Conservation (phyloP, 2,113 vertebrate species). For the Vireo altiloquus region DNA sequence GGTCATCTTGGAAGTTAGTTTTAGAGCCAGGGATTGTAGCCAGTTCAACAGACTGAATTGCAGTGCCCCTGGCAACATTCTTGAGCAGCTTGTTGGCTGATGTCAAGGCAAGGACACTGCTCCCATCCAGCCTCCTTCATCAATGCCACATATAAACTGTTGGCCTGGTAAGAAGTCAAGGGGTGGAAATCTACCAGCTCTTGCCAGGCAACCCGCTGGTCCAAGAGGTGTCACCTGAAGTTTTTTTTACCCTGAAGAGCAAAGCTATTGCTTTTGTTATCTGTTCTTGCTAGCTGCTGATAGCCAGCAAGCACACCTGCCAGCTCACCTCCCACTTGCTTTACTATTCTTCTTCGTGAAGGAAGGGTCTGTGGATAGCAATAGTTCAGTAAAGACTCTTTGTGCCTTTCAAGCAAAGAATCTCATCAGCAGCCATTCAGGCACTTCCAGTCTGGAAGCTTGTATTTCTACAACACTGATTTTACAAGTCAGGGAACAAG, state of each 20-base stretch:
- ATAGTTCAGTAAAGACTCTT: not conserved
- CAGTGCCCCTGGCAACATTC: not conserved
- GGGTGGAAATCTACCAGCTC: not conserved
- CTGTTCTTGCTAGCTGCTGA: not conserved
- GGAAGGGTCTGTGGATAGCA: not conserved
- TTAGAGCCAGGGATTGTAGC: not conserved
- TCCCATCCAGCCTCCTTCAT: not conserved
- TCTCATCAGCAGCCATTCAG: not conserved
- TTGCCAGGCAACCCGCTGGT: not conserved
- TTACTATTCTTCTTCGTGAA: not conserved
- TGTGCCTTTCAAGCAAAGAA: not conserved
- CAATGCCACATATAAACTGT: not conserved
- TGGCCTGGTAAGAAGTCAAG: not conserved
- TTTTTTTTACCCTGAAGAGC: not conserved
- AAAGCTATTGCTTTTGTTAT: not conserved
- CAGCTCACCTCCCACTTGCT: not conserved
- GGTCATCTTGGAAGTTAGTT: not conserved
- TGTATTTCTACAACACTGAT: not conserved
- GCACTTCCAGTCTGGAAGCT: not conserved
- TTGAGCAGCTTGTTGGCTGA: not conserved
- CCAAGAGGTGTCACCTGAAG: accelerated
- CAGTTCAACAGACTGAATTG: not conserved
- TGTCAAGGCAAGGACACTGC: not conserved
- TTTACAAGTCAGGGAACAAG: not conserved
- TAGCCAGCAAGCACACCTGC: not conserved